Evolutionary conservation across 2,888 invertebrate species (phyloP).

Genomic region (Sphecodes monilicornis): DNA sequence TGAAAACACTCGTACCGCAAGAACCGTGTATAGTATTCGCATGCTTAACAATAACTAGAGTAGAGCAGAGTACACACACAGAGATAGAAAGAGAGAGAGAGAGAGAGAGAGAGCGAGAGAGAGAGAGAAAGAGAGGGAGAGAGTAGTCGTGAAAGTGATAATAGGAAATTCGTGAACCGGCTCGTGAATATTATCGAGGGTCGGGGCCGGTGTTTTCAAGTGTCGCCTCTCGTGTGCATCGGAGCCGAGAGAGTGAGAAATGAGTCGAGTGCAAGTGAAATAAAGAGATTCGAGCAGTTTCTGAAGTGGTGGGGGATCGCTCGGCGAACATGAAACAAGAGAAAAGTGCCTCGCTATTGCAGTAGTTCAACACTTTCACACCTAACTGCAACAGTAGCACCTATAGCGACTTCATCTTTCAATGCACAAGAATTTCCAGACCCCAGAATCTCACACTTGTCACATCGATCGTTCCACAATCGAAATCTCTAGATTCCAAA

Average conservation of each 20-base stretch:
- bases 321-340: neutral
- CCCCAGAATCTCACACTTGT: neutral
- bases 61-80: neutral
- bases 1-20: neutral
- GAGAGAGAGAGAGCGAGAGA: neutral
- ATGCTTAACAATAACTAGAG: neutral
- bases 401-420: neutral
- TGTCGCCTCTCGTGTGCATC: neutral
- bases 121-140: neutral
- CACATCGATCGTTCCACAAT: neutral
- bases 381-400: neutral
- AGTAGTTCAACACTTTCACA: neutral
- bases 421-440: neutral
- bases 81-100: no score
- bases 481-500: neutral
- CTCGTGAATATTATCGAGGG: slow-evolving; percentile 6
- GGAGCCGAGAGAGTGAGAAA: slow-evolving; percentile 2
- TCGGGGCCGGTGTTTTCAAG: neutral
- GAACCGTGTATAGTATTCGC: neutral
- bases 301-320: neutral
- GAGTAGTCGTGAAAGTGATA: neutral
- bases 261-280: neutral
- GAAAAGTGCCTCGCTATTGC: neutral
- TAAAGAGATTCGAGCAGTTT: neutral
- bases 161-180: neutral